Percentiles rank a stretch among this genome's conserved stretches.
These are phyloP conservation scores for Toxonevra muliebris DNA, from an alignment of 2,888 invertebrate species.

Conservation along the genomic window DNA sequence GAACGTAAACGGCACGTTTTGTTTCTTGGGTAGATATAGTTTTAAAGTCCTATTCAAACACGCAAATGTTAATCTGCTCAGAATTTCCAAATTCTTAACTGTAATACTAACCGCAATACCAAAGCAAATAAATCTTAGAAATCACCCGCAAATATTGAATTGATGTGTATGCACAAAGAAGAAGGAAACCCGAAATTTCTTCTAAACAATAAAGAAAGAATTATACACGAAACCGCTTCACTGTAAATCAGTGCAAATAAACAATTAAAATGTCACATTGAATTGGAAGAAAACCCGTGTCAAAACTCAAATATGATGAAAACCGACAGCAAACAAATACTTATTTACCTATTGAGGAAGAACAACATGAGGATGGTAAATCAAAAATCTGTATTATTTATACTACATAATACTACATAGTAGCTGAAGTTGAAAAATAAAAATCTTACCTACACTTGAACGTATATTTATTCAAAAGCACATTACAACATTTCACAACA, in stretches of 20 bases:
- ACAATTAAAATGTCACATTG: slow-evolving; percentile 49
- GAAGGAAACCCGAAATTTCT: not conserved
- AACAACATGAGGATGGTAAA: too few species aligned
- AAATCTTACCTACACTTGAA: too few species aligned
- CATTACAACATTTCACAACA: not conserved
- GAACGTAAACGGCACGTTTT: too few species aligned
- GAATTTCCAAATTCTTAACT: not conserved
- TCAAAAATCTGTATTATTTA: too few species aligned
- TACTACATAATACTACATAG: too few species aligned
- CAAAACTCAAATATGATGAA: slow-evolving; percentile 7
- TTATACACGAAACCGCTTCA: not conserved
- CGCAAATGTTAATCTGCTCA: too few species aligned
- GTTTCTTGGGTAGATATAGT: too few species aligned
- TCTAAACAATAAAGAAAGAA: not conserved
- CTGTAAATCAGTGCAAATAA: slow-evolving; percentile 37
- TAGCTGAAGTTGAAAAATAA: too few species aligned
- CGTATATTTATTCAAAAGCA: not conserved
- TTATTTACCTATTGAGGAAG: too few species aligned
- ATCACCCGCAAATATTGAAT: slow-evolving; percentile 1
- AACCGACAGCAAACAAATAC: slow-evolving; percentile 1
- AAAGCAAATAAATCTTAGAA: not conserved
- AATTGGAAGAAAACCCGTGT: slow-evolving; percentile 32
- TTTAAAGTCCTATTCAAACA: too few species aligned
- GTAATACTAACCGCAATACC: slow-evolving; percentile 30
- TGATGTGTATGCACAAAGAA: not conserved